phyloP scores from a whole-genome alignment of 2,113 vertebrate genomes.

The Albula glossodonta region DNA sequence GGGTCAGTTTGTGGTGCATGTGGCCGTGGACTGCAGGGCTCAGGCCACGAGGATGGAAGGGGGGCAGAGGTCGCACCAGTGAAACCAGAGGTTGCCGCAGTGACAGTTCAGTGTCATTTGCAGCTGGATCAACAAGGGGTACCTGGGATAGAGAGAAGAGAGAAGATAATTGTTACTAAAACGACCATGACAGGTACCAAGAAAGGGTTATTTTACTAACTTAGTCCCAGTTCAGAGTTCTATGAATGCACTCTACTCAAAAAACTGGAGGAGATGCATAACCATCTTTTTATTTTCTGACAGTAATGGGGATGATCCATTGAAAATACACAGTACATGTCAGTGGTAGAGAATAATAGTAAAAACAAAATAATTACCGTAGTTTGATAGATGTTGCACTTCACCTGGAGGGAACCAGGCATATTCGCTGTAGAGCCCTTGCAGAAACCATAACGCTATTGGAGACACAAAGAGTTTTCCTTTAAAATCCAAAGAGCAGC shows the following conservation, averaged over 20 bases:
- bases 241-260: too few relatives aligned
- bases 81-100: too few relatives aligned
- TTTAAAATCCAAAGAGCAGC: too few relatives aligned
- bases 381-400: constrained; percentile 61
- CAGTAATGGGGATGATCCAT: too few relatives aligned
- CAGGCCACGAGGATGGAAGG: background rate
- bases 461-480: background rate
- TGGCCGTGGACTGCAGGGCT: background rate
- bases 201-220: too few relatives aligned
- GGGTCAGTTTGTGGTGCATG: background rate
- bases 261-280: too few relatives aligned
- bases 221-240: too few relatives aligned
- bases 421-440: constrained; percentile 32
- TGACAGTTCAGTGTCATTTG: background rate
- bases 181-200: too few relatives aligned
- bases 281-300: too few relatives aligned
- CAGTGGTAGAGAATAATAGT: background rate
- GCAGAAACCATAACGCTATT: constrained; percentile 64
- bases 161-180: background rate
- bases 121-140: background rate
- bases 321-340: background rate
- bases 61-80: too few relatives aligned
- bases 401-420: constrained; percentile 22
- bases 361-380: constrained; percentile 44
- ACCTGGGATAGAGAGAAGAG: background rate